Percentiles rank a stretch among this genome's conserved stretches.
Evolutionary conservation across 2,888 invertebrate species (phyloP).

Genomic region (Synanthedon formicaeformis): DNA sequence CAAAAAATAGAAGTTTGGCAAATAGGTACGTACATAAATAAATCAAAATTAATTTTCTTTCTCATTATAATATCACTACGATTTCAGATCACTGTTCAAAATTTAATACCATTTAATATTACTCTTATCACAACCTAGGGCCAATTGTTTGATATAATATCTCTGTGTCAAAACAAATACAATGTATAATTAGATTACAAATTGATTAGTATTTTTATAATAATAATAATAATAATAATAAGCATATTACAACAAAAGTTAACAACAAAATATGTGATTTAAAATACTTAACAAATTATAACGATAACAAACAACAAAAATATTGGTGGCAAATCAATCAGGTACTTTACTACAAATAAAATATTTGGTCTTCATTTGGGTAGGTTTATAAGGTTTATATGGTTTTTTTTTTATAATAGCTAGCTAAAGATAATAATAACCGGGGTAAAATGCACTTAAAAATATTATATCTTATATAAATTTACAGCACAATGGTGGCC

Average conservation of each 20-base stretch:
- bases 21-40: too few species aligned
- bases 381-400: background rate
- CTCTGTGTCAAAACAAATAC: background rate
- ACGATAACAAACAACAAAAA: conserved; percentile 3
- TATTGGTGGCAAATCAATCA: conserved; percentile 6
- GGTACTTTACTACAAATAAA: background rate
- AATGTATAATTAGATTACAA: background rate
- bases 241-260: conserved; percentile 3
- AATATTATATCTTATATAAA: too few species aligned
- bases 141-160: background rate
- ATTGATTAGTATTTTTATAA: background rate
- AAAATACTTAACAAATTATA: conserved; percentile 1
- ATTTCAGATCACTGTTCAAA: too few species aligned
- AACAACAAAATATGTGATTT: conserved; percentile 5
- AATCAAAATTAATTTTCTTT: too few species aligned
- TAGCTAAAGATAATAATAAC: background rate
- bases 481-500: too few species aligned
- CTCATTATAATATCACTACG: too few species aligned
- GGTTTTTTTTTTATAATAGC: background rate
- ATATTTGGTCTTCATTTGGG: conserved; percentile 1
- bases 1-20: too few species aligned
- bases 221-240: background rate
- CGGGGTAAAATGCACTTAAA: background rate
- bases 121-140: background rate
- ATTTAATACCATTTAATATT: background rate